phyloP scores from a whole-genome alignment of 92 coral and sea anemone species.

The Palythoa heliodiscus region DNA sequence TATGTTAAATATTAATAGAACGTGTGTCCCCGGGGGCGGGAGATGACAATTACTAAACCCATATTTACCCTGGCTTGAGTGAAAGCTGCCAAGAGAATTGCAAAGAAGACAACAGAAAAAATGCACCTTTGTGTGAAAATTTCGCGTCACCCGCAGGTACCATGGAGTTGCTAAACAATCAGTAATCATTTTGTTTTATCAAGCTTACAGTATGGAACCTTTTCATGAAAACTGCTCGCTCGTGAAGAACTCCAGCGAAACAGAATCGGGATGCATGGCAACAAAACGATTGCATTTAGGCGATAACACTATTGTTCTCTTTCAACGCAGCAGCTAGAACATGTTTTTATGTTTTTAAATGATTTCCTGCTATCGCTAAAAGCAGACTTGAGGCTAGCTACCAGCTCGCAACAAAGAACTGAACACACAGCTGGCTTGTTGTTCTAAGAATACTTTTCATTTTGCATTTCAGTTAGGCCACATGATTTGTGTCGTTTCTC shows the following conservation, averaged over 20 bases:
- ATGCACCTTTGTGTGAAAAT: slow-evolving; percentile 39
- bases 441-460: neutral
- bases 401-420: slow-evolving; percentile 59
- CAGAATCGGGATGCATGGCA: slow-evolving; percentile 28
- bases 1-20: slow-evolving; percentile 78
- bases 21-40: slow-evolving; percentile 66
- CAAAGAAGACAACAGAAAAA: slow-evolving; percentile 23
- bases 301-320: slow-evolving; percentile 16
- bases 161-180: slow-evolving; percentile 40
- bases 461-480: slow-evolving; percentile 43
- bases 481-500: slow-evolving; percentile 57
- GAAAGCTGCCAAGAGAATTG: slow-evolving; percentile 39
- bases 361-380: slow-evolving; percentile 57
- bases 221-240: slow-evolving; percentile 4
- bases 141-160: slow-evolving; percentile 43
- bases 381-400: slow-evolving; percentile 25
- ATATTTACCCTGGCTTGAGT: slow-evolving; percentile 35
- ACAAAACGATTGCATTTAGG: slow-evolving; percentile 25
- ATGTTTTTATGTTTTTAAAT: slow-evolving; percentile 66
- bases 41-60: slow-evolving; percentile 31
- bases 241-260: slow-evolving; percentile 26
- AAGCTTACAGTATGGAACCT: neutral
- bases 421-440: slow-evolving; percentile 59
- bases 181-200: slow-evolving; percentile 28
- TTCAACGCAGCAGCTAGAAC: slow-evolving; percentile 34